Evolutionary conservation across 2,113 vertebrate genomes (phyloP).

Genomic region (Pterocles orientalis): DNA sequence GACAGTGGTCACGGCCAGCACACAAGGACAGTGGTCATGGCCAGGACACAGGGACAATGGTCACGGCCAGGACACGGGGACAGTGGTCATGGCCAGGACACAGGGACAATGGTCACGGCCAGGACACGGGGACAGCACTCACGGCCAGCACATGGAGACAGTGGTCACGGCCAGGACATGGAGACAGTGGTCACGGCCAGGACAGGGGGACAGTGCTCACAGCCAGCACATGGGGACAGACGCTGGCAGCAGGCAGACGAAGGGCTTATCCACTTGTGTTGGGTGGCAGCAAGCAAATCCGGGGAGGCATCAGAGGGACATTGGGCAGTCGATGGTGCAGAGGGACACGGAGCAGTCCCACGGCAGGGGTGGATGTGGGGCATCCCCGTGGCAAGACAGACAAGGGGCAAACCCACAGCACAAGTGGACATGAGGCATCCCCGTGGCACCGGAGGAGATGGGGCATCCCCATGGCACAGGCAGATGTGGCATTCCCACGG

Average conservation of each 20-base stretch:
- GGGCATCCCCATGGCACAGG: rapidly evolving
- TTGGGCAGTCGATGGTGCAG: neutral
- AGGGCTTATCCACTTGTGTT: neutral
- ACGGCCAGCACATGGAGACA: too few species aligned
- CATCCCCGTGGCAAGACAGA: neutral
- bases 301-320: neutral
- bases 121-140: too few species aligned
- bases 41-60: too few species aligned
- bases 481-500: neutral
- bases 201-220: too few species aligned
- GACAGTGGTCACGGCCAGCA: too few species aligned
- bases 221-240: neutral
- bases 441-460: neutral
- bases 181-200: too few species aligned
- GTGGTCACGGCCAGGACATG: too few species aligned
- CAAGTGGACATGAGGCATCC: too few species aligned
- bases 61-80: too few species aligned
- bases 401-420: neutral
- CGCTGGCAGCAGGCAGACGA: neutral
- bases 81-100: too few species aligned
- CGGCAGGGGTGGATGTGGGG: neutral
- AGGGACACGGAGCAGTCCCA: neutral
- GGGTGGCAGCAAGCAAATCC: neutral
- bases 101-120: too few species aligned
- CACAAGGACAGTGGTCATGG: too few species aligned